Conservation (phyloP, 2,888 invertebrate species). For the Petrolisthes manimaculis region DNA sequence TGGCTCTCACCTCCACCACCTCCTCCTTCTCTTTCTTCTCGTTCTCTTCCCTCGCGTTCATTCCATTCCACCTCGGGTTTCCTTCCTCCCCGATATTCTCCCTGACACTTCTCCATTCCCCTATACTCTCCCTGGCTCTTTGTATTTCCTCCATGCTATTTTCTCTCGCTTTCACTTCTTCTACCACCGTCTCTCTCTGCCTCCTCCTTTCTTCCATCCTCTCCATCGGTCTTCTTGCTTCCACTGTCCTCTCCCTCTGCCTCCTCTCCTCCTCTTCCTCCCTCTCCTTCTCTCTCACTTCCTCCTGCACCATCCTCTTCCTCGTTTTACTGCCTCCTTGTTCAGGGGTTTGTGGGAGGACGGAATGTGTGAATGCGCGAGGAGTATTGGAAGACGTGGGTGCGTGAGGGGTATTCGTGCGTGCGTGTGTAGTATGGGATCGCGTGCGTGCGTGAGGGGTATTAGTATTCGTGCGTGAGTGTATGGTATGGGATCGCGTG, state of each 20-base stretch:
- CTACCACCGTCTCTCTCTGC: not conserved
- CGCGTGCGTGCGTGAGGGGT: too few species aligned
- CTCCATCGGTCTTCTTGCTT: not conserved
- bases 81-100: not conserved
- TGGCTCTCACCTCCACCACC: not conserved
- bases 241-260: not conserved
- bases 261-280: not conserved
- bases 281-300: not conserved
- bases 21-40: not conserved
- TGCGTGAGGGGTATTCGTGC: too few species aligned
- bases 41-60: not conserved
- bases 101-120: not conserved
- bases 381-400: too few species aligned
- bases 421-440: too few species aligned
- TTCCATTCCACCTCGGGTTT: too few species aligned
- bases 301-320: not conserved
- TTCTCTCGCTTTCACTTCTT: not conserved
- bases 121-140: not conserved
- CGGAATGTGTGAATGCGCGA: too few species aligned
- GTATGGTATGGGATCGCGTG: too few species aligned
- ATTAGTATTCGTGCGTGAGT: too few species aligned
- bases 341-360: too few species aligned
- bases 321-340: not conserved
- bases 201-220: not conserved
- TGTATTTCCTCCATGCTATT: not conserved